Conservation (phyloP, 2,797 vertebrate genomes). For the Smutsia temminckii region DNA sequence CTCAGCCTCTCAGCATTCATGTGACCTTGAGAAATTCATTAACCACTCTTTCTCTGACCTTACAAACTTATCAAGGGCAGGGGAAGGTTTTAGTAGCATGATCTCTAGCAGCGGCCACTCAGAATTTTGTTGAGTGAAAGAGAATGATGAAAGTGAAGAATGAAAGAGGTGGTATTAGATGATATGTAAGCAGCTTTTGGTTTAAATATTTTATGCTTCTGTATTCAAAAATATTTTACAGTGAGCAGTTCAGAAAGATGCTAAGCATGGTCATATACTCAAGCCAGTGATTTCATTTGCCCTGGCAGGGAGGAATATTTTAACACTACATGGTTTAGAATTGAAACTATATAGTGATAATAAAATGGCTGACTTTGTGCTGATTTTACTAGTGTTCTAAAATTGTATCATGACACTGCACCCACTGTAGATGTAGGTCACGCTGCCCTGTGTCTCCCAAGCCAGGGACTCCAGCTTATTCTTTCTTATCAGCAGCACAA, state of each 20-base stretch:
- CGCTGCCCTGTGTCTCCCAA: not conserved
- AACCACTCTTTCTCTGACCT: not conserved
- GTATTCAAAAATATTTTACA: not conserved
- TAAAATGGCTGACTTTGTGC: not conserved
- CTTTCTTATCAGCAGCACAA: not conserved
- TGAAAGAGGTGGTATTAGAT: not conserved
- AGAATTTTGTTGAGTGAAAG: not conserved
- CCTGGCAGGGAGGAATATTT: not conserved
- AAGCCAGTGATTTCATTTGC: not conserved
- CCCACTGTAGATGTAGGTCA: not conserved
- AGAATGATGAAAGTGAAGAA: not conserved
- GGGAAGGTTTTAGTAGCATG: not conserved
- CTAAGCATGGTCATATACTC: not conserved
- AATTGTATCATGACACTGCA: not conserved
- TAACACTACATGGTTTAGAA: not conserved
- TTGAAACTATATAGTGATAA: not conserved
- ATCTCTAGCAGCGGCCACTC: not conserved
- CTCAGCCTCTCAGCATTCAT: not conserved
- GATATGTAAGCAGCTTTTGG: not conserved
- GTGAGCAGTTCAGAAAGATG: not conserved
- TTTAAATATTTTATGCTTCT: not conserved
- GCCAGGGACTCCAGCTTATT: not conserved
- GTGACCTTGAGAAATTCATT: slow-evolving; percentile 10
- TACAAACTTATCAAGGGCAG: not conserved
- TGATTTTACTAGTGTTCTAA: not conserved